Evolutionary conservation across 2,113 vertebrate genomes (phyloP).

Genomic region (Macrotus californicus): DNA sequence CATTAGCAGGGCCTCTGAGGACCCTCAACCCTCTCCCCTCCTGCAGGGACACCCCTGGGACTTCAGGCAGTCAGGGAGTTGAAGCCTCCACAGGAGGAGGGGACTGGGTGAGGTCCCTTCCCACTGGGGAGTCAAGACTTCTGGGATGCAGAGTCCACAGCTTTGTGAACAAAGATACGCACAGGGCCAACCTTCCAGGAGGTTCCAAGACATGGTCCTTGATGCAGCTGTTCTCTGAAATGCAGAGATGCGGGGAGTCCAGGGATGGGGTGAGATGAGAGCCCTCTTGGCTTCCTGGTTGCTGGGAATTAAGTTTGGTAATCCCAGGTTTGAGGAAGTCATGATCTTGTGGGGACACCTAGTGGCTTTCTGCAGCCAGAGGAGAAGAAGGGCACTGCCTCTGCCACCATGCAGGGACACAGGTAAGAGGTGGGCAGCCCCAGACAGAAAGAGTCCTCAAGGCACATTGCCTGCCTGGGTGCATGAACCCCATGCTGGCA

Average conservation of each 20-base stretch:
- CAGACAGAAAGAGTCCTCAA: background rate
- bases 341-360: background rate
- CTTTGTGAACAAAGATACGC: accelerated
- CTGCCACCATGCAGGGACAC: accelerated
- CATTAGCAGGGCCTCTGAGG: background rate
- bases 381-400: too few relatives aligned
- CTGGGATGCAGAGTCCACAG: background rate
- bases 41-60: accelerated
- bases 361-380: background rate
- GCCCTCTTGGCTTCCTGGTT: background rate
- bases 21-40: background rate
- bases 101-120: background rate
- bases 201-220: background rate
- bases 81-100: background rate
- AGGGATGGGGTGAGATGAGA: background rate
- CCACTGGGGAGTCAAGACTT: too few relatives aligned
- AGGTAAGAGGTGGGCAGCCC: background rate
- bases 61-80: too few relatives aligned
- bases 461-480: background rate
- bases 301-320: background rate
- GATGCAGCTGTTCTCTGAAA: background rate
- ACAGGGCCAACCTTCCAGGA: background rate
- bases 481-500: background rate
- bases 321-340: background rate
- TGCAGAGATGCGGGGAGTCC: background rate